phyloP scores from a whole-genome alignment of 2,888 invertebrate species.

The Epistrophella euchroma region DNA sequence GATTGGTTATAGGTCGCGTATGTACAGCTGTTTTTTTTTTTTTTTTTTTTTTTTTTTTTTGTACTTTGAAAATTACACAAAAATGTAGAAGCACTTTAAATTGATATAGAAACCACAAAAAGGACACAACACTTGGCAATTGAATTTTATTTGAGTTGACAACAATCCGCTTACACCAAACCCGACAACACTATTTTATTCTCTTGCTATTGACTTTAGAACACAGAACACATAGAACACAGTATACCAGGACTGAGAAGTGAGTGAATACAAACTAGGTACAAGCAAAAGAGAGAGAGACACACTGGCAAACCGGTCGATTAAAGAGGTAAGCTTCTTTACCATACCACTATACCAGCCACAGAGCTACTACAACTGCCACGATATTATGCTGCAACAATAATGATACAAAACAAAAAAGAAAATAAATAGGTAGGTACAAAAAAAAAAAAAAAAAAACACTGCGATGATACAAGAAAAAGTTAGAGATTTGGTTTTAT shows the following conservation, averaged over 20 bases:
- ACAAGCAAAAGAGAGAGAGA: background rate
- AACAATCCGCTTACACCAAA: conserved; percentile 32
- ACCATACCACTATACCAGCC: background rate
- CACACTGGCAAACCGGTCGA: conserved; percentile 3
- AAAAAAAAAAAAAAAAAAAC: background rate
- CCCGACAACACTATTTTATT: conserved; percentile 30
- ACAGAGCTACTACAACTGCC: conserved; percentile 37
- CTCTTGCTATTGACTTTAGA: conserved; percentile 28
- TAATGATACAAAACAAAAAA: conserved; percentile 48
- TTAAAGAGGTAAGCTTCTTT: conserved; percentile 20
- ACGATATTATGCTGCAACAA: conserved; percentile 44
- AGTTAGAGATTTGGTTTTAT: background rate
- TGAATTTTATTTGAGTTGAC: conserved; percentile 34
- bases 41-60: background rate
- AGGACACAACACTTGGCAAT: conserved; percentile 39
- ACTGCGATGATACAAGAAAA: conserved; percentile 10
- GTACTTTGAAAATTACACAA: background rate
- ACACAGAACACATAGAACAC: background rate
- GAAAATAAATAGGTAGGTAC: conserved; percentile 26
- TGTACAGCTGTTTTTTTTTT: background rate
- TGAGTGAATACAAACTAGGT: conserved; percentile 14
- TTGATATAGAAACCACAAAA: conserved; percentile 35
- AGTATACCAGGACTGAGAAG: conserved; percentile 9
- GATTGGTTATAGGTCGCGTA: conserved; percentile 1
- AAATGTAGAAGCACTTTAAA: conserved; percentile 22